Conservation (phyloP, 1,140 invertebrate genomes). For the Nebria ingens region DNA sequence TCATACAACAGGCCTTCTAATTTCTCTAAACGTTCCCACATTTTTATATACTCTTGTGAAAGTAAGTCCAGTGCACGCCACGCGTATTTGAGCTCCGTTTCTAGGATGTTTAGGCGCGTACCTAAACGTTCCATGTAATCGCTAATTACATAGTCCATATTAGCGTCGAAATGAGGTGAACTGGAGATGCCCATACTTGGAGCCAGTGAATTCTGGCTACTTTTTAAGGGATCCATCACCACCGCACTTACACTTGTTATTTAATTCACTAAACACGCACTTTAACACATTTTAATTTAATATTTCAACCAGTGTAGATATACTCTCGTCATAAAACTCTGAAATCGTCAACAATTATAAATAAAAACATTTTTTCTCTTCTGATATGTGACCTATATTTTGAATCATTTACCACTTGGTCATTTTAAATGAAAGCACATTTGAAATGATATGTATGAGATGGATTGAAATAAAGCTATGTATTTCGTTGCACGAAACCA, state of each 20-base stretch:
- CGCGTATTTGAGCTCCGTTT: constrained; percentile 82
- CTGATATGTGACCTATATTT: background rate
- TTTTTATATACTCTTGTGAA: constrained; percentile 85
- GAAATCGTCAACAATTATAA: background rate
- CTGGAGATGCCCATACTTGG: background rate
- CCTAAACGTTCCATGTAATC: constrained; percentile 84
- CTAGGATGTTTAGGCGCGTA: constrained; percentile 71
- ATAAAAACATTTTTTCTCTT: background rate
- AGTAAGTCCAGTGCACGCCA: constrained; percentile 84
- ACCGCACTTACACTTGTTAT: constrained; percentile 15
- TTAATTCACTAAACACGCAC: background rate
- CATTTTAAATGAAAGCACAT: background rate
- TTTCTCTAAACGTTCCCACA: constrained; percentile 87
- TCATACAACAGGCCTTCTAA: constrained; percentile 80
- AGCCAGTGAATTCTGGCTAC: constrained; percentile 35
- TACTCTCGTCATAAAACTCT: background rate
- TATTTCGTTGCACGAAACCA: constrained; percentile 17
- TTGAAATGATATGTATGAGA: background rate
- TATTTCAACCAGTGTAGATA: background rate
- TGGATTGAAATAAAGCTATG: background rate
- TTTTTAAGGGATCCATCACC: constrained; percentile 36
- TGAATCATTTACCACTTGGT: background rate
- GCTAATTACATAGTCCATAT: constrained; percentile 60
- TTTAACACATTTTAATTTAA: background rate
- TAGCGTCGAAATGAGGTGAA: constrained; percentile 29